Evolutionary conservation across 2,797 vertebrate genomes (phyloP).

Genomic region (Harpagifer antarcticus): DNA sequence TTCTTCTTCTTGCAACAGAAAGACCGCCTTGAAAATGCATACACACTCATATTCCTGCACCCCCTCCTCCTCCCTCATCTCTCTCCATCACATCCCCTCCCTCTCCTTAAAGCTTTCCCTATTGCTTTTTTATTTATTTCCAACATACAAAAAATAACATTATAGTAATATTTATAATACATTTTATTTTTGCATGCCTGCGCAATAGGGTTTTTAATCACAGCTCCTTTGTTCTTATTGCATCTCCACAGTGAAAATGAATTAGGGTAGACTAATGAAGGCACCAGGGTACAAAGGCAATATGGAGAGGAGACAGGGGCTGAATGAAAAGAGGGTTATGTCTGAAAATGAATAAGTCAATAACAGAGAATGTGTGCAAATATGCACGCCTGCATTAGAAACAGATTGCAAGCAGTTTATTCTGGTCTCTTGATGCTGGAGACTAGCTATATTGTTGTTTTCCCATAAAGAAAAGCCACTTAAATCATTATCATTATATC

Average conservation of each 20-base stretch:
- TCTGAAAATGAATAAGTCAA: conserved; percentile 48
- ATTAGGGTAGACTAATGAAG: conserved; percentile 60
- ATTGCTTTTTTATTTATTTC: conserved; percentile 67
- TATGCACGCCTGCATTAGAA: conserved; percentile 12
- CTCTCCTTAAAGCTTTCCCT: conserved; percentile 66
- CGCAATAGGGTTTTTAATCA: conserved; percentile 18
- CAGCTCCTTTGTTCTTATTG: conserved; percentile 75
- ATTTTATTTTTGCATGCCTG: background rate
- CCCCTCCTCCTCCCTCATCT: conserved; percentile 70
- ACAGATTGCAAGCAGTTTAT: conserved; percentile 41
- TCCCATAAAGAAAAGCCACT: conserved; percentile 42
- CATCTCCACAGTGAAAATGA: conserved; percentile 59
- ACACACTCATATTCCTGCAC: conserved; percentile 82
- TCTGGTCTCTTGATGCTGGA: conserved; percentile 28
- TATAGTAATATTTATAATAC: conserved; percentile 35
- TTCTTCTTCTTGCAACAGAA: conserved; percentile 81
- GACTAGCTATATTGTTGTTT: conserved; percentile 19
- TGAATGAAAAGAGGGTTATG: conserved; percentile 33
- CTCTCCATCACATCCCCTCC: conserved; percentile 81
- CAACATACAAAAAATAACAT: conserved; percentile 18
- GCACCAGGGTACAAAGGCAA: conserved; percentile 68
- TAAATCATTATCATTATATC: conserved; percentile 40
- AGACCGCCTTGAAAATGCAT: conserved; percentile 87
- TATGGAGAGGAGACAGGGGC: conserved; percentile 44
- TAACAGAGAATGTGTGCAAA: conserved; percentile 48